Evolutionary conservation across 2,888 invertebrate genomes (phyloP), one percentile per base, ranked within the genome.

Genomic region (Acleris cristana): DNA sequence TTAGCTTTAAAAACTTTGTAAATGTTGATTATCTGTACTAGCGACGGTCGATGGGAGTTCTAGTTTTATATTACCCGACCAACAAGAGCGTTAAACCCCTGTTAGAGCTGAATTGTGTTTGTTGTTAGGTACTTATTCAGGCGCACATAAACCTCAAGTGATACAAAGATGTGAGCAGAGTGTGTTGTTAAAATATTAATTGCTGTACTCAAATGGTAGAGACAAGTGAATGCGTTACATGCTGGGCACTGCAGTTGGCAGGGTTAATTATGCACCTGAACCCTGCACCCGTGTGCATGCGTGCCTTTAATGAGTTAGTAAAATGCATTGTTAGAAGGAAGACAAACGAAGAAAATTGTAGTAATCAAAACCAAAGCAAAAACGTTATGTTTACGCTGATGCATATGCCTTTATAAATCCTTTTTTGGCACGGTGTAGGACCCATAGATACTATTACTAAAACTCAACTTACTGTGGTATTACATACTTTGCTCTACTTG

Each of bases 1-100:
- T 62, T 62, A 51, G 56, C 61, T 52, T 66, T 66, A 62, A 66
- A 66, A 66, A 66, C 66, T 66, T 66, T 66, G 61, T 65, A 66
- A 66, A 55, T 51, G 65, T 66, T 66, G 61, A 66, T 66, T 61
- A 62, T 54, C 44, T 55, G 56, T 57, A 56, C n/a, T 61, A 40
- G 51, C 55, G 55, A 10, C 51, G 45, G 61, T 57, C 45, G 56
- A 30, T 56, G 45, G 21, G 48, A 57, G 61, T 61, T 65, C 60
- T 55, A 44, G 65, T 65, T 56, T 57, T 53, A 52, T 61, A 57
- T 45, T 57, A 44, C 44, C 49, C 23, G 30, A 56, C 66, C 66
- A 66, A 66, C 61, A 54, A 62, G 66, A 53, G 61, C 61, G 57
- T 66, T 66, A 66, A 66, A 66, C 61, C 51, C 52, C 65, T 61